Conservation (phyloP, 35 echinoderm and acorn worm genomes). For the Diadema setosum region DNA sequence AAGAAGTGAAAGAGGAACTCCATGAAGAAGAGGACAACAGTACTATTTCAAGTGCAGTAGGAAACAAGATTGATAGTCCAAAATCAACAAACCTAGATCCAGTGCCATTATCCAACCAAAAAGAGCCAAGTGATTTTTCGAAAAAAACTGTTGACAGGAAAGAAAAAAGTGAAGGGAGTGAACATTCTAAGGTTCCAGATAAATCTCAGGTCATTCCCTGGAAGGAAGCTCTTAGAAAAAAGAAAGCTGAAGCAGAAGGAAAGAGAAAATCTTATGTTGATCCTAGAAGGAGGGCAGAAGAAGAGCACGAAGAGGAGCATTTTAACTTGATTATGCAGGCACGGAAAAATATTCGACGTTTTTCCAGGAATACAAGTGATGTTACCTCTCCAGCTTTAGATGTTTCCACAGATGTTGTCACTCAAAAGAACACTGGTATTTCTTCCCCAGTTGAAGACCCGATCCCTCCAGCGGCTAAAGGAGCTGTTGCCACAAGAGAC, state of each 20-base stretch:
- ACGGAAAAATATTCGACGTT: neutral
- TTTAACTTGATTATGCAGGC: conserved; percentile 23
- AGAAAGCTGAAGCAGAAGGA: neutral
- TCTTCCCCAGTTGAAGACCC: too few relatives aligned
- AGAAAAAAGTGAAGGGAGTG: too few relatives aligned
- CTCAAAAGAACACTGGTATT: neutral
- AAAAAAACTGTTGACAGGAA: neutral
- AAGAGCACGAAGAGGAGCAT: conserved; percentile 12
- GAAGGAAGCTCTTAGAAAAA: conserved; percentile 6
- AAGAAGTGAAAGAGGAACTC: too few relatives aligned
- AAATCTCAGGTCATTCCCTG: neutral
- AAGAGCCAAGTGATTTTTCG: neutral
- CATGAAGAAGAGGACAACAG: too few relatives aligned
- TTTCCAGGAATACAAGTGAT: neutral
- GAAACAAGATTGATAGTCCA: too few relatives aligned
- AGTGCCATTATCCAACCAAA: neutral
- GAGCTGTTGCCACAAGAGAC: too few relatives aligned
- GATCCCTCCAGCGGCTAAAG: too few relatives aligned
- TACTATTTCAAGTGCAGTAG: too few relatives aligned
- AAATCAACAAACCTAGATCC: neutral
- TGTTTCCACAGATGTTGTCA: neutral
- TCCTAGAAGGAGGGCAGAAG: neutral
- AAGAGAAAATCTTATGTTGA: neutral
- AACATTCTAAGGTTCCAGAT: too few relatives aligned
- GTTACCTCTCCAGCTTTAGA: neutral